These are phyloP conservation scores for Chrysolina haemoptera DNA, from an alignment of 2,888 invertebrate species.

Conservation along the genomic window DNA sequence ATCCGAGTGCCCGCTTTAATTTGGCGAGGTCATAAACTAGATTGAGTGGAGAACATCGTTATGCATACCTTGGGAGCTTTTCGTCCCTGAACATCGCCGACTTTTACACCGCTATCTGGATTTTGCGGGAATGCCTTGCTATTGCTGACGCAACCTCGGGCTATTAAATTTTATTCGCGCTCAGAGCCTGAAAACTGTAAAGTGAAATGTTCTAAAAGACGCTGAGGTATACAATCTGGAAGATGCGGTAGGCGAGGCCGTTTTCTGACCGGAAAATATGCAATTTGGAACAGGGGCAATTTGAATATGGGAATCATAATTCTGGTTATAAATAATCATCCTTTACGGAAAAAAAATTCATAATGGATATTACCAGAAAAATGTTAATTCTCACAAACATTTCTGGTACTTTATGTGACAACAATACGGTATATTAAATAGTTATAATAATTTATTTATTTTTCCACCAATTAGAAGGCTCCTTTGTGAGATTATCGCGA, in stretches of 20 bases:
- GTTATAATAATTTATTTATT: too few relatives aligned
- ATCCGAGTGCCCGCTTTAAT: constrained; percentile 65
- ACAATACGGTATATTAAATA: too few relatives aligned
- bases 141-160: constrained; percentile 29
- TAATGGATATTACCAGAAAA: too few relatives aligned
- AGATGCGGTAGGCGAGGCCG: background rate
- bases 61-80: constrained; percentile 65
- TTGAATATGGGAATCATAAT: background rate
- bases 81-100: constrained; percentile 46
- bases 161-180: constrained; percentile 31
- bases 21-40: constrained; percentile 66
- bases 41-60: constrained; percentile 65
- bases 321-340: background rate
- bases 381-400: too few relatives aligned
- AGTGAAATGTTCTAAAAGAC: constrained; percentile 21
- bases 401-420: too few relatives aligned
- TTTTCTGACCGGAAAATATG: background rate
- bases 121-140: constrained; percentile 26
- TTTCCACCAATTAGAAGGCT: too few relatives aligned
- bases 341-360: too few relatives aligned
- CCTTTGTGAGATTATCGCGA: too few relatives aligned
- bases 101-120: constrained; percentile 32
- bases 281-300: background rate
- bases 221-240: constrained; percentile 1
- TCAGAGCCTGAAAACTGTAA: background rate